These are phyloP conservation scores for Tarsius wallacei DNA, from an alignment of 2,797 vertebrate genomes.

Conservation along the genomic window DNA sequence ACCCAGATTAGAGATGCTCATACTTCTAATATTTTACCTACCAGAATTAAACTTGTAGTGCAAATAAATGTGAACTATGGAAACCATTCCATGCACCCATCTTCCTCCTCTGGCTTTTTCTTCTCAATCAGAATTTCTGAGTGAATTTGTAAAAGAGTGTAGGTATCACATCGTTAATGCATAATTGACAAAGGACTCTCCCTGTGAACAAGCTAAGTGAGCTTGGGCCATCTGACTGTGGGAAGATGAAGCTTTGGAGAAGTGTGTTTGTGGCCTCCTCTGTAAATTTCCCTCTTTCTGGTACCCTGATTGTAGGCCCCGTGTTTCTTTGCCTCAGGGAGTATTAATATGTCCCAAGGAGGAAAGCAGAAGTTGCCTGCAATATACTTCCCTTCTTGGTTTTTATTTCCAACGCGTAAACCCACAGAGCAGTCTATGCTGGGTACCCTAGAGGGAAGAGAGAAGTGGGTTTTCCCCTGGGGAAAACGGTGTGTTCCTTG, in stretches of 20 bases:
- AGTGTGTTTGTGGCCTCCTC: background rate
- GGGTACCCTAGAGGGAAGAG: background rate
- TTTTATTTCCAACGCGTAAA: conserved; percentile 60
- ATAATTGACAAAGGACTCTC: background rate
- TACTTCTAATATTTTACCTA: conserved; percentile 46
- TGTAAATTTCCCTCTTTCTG: conserved; percentile 29
- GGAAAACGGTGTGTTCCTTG: background rate
- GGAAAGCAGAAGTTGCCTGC: conserved; percentile 75
- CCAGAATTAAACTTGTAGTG: background rate
- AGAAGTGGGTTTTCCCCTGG: conserved; percentile 51
- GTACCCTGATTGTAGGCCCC: background rate
- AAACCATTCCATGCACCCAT: background rate
- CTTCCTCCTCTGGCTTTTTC: conserved; percentile 34
- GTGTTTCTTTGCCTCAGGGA: background rate
- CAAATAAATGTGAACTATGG: background rate
- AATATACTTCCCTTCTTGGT: conserved; percentile 67
- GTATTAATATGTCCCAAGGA: conserved; percentile 28
- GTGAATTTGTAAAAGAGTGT: background rate
- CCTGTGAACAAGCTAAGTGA: background rate
- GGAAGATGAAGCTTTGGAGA: background rate
- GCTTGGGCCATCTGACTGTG: background rate
- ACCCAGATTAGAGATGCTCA: background rate
- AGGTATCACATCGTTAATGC: background rate
- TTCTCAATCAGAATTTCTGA: conserved; percentile 57
- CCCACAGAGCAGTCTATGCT: background rate